These are phyloP conservation scores for Gryllus longicercus DNA, from an alignment of 2,888 invertebrate species.

Conservation along the genomic window DNA sequence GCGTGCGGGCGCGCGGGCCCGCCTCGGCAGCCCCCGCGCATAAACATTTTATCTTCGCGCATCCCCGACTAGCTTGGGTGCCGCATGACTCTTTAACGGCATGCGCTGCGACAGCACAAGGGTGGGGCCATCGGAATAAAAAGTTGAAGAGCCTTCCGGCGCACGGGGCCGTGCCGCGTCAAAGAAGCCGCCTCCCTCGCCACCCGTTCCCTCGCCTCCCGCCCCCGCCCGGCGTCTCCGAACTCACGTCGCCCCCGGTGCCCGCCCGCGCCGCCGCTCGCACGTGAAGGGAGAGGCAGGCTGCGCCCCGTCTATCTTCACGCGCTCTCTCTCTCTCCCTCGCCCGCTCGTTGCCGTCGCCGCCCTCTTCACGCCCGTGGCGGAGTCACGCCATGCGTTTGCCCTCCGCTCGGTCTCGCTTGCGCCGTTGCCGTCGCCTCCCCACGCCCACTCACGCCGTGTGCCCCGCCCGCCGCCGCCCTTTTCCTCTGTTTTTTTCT, in stretches of 20 bases:
- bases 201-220: too few relatives aligned
- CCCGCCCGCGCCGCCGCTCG: background rate
- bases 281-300: background rate
- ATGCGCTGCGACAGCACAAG: conserved; percentile 3
- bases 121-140: conserved; percentile 4
- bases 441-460: background rate
- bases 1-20: background rate
- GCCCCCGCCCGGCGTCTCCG: too few relatives aligned
- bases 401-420: background rate
- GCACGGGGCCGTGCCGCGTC: background rate
- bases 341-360: background rate
- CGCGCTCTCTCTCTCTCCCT: background rate
- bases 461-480: background rate
- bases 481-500: background rate
- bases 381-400: background rate
- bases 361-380: background rate
- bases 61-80: conserved; percentile 11
- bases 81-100: background rate
- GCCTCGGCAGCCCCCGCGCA: background rate
- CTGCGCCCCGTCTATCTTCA: background rate
- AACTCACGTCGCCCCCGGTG: too few relatives aligned
- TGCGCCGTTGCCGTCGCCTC: background rate
- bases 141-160: conserved; percentile 11
- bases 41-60: background rate
- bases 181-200: background rate